phyloP scores from a whole-genome alignment of 2,888 invertebrate genomes.

The Apotomis betuletana region DNA sequence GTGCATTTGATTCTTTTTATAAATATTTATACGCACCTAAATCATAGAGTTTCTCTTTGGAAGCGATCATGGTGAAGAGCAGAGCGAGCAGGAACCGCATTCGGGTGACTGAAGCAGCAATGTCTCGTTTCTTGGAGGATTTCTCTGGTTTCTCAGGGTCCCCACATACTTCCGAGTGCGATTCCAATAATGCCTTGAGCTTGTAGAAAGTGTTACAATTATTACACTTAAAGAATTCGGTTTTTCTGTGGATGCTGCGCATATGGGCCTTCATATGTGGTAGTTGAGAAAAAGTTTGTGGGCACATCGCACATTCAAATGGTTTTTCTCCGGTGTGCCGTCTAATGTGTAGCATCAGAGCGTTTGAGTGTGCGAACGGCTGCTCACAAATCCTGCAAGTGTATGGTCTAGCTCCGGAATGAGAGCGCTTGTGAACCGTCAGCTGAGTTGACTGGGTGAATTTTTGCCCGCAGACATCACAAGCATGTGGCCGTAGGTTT shows the following conservation, averaged over 20 bases:
- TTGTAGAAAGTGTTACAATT: slow-evolving; percentile 89
- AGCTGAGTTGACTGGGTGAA: slow-evolving; percentile 94
- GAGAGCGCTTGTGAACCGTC: slow-evolving; percentile 92
- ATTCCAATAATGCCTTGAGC: slow-evolving; percentile 88
- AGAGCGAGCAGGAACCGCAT: slow-evolving; percentile 92
- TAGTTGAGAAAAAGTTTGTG: slow-evolving; percentile 90
- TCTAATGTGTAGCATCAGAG: slow-evolving; percentile 91
- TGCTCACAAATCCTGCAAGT: slow-evolving; percentile 91
- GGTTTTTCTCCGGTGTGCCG: slow-evolving; percentile 94
- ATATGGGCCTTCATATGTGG: slow-evolving; percentile 95
- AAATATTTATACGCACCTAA: slow-evolving; percentile 86
- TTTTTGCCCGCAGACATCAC: slow-evolving; percentile 89
- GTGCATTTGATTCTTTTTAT: slow-evolving; percentile 56
- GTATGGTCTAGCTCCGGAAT: slow-evolving; percentile 92
- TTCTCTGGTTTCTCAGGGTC: not conserved
- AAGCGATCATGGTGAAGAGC: slow-evolving; percentile 91
- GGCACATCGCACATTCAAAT: slow-evolving; percentile 88
- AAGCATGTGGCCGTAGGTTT: slow-evolving; percentile 89
- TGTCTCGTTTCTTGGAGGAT: not conserved
- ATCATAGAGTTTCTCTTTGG: slow-evolving; percentile 89
- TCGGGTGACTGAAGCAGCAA: slow-evolving; percentile 2
- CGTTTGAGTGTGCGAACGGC: slow-evolving; percentile 93
- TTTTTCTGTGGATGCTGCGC: slow-evolving; percentile 91
- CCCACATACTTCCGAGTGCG: slow-evolving; percentile 85
- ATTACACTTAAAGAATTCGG: slow-evolving; percentile 90